These are phyloP conservation scores for Meghimatium bilineatum DNA, from an alignment of 2,888 invertebrate genomes.

Conservation along the genomic window DNA sequence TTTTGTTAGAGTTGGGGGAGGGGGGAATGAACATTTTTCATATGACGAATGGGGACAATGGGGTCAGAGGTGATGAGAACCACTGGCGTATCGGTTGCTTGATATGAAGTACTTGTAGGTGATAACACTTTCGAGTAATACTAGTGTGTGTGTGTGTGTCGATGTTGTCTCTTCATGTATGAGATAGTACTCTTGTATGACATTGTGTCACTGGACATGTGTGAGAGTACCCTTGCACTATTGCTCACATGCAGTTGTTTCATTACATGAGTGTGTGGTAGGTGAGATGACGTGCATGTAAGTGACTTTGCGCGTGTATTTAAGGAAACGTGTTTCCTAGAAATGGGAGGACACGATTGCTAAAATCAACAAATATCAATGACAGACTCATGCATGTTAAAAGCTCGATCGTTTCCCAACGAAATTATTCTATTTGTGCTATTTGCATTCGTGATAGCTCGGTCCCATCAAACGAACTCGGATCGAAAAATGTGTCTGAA, in stretches of 20 bases:
- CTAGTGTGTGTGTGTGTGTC: neutral
- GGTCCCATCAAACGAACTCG: neutral
- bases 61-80: too few relatives aligned
- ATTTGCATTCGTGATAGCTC: constrained; percentile 5
- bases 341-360: too few relatives aligned
- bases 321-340: neutral
- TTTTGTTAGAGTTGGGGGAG: too few relatives aligned
- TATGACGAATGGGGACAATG: too few relatives aligned
- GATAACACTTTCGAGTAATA: neutral
- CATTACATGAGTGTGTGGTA: too few relatives aligned
- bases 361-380: constrained; percentile 2
- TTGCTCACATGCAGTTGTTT: too few relatives aligned
- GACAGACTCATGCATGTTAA: constrained; percentile 5
- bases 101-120: neutral
- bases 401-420: neutral
- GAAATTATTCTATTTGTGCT: neutral
- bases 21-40: too few relatives aligned
- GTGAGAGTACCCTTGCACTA: neutral
- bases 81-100: neutral
- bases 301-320: neutral
- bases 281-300: neutral
- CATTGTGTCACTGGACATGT: too few relatives aligned
- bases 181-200: too few relatives aligned
- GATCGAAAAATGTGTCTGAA: neutral
- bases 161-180: neutral